Conservation (phyloP, 2,113 vertebrate species). For the Urocitellus parryii region DNA sequence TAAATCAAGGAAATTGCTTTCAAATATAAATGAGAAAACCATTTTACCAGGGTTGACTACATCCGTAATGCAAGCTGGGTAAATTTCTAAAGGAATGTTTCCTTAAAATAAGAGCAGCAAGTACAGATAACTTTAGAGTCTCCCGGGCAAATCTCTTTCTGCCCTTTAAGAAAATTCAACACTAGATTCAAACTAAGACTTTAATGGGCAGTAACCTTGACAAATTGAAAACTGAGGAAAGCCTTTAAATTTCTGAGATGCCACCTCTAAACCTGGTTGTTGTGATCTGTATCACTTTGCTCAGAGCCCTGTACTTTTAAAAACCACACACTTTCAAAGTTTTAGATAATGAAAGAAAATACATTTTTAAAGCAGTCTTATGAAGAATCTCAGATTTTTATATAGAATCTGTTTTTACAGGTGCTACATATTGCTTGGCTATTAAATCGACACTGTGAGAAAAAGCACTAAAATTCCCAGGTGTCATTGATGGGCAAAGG, state of each 20-base stretch:
- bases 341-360: slow-evolving; percentile 32
- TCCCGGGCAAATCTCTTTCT: slow-evolving; percentile 19
- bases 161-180: slow-evolving; percentile 37
- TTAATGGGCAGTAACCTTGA: slow-evolving; percentile 55
- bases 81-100: slow-evolving; percentile 49
- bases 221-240: slow-evolving; percentile 44
- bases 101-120: slow-evolving; percentile 65
- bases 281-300: not conserved
- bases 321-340: not conserved
- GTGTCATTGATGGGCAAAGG: not conserved
- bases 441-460: not conserved
- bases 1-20: slow-evolving; percentile 52
- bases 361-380: not conserved
- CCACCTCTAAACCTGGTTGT: not conserved
- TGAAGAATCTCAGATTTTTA: slow-evolving; percentile 3
- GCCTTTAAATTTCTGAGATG: not conserved
- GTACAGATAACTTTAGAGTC: not conserved
- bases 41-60: slow-evolving; percentile 24
- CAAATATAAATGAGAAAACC: slow-evolving; percentile 69
- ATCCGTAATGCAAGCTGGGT: slow-evolving; percentile 55
- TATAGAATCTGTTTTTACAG: not conserved
- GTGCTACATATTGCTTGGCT: not conserved
- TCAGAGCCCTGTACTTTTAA: not conserved
- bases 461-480: not conserved
- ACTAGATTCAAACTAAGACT: slow-evolving; percentile 24